phyloP scores from a whole-genome alignment of 2,797 vertebrate genomes.

The Sebastes reedi region DNA sequence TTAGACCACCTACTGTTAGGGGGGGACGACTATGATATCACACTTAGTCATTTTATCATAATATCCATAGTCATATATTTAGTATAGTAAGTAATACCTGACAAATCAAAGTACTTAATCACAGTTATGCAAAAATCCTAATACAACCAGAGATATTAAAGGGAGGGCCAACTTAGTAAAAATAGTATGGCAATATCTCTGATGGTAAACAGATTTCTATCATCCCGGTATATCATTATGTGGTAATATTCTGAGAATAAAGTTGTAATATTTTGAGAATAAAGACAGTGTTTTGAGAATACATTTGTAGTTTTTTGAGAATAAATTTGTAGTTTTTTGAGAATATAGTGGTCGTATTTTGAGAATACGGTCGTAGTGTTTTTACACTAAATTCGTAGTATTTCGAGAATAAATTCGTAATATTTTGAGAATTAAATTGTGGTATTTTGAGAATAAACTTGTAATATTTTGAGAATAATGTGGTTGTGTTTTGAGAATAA shows the following conservation, averaged over 20 bases:
- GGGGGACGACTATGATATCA: no score
- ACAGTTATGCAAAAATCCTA: not conserved
- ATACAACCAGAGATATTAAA: not conserved
- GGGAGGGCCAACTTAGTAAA: not conserved
- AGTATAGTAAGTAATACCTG: not conserved
- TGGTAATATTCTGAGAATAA: not conserved
- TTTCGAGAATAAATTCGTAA: no score
- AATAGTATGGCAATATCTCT: not conserved
- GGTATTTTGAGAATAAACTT: no score
- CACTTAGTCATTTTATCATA: not conserved
- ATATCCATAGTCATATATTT: not conserved
- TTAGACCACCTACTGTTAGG: not conserved
- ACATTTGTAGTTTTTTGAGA: no score
- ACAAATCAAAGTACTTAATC: not conserved
- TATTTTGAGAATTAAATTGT: no score
- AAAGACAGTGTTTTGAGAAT: no score
- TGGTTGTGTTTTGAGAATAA: no score
- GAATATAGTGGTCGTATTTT: no score
- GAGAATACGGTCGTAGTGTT: no score
- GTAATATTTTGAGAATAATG: no score
- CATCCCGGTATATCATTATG: not conserved
- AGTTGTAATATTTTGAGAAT: not conserved
- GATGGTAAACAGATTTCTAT: not conserved
- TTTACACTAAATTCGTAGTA: no score
- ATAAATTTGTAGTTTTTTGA: no score